Base-by-base conservation (phyloP, 2,113 vertebrate genomes). In the Coturnix japonica region DNA sequence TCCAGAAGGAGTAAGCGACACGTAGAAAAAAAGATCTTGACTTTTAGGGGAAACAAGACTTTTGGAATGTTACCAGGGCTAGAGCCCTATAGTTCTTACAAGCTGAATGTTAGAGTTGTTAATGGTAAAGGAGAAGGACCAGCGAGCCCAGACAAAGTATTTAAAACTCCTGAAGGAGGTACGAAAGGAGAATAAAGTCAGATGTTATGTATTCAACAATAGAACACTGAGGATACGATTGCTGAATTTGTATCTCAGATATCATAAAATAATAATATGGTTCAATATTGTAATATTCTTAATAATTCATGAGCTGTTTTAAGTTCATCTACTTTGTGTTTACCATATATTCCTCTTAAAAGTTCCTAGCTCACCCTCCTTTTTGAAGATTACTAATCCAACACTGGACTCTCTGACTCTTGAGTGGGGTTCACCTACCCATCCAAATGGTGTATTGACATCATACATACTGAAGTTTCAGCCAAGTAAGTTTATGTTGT, bases 131-230 rank as follows among this genome's bases (percentile, higher is more conserved):
- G 99, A 43, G 99, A 99, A 86, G 99, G 99, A 9, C 99, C 99
- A 1, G 78, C 97, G 73, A 99, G 99, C 90, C 33, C 89, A 13
- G 97, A 96, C 61, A 96, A 96, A 96, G 76, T 96, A 80, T 99
- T 99, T 96, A 96, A 97, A 72, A 99, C 99, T 18, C 99, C 98
- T 3, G 99, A 99, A 97, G 99, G 99, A 98, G 98, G 99, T 99
- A 98, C 53, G 97, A 71, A 89, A 43, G n/a, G 3, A 77, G 60
- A 93, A 92, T 66, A 75, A 81, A 94, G 6, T 73, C 90, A 30
- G 64, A 46, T 43, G 51, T 26, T 30, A 5, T 64, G 49, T 89
- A 51, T 73, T 77, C 30, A 54, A 66, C 84, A 90, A 69, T 9
- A 54, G 43, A 72, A 44, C 18, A 30, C 16, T n/a, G 44, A 71